Percentiles rank a stretch among this genome's conserved stretches.
These are phyloP conservation scores for Neodontobutis hainanensis DNA, from an alignment of 2,113 vertebrate genomes.

Conservation along the genomic window DNA sequence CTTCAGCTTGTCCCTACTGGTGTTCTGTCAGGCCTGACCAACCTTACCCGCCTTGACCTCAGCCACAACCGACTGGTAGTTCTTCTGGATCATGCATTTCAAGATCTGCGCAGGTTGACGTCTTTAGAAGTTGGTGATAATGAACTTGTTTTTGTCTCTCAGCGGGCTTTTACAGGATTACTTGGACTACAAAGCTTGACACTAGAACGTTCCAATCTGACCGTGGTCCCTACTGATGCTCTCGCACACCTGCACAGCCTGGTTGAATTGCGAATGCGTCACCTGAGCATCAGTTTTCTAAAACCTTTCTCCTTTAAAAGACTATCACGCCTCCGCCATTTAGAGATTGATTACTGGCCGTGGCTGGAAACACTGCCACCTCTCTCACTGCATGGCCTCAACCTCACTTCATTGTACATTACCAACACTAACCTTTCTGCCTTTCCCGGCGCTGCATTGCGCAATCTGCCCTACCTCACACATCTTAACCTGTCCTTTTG, in stretches of 20 bases:
- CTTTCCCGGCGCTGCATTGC: slow-evolving; percentile 88
- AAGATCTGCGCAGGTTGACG: slow-evolving; percentile 91
- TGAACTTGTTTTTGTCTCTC: slow-evolving; percentile 94
- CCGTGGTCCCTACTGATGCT: slow-evolving; percentile 81
- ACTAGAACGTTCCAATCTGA: slow-evolving; percentile 94
- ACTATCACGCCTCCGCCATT: slow-evolving; percentile 85
- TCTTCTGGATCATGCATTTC: slow-evolving; percentile 96
- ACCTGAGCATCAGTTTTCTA: slow-evolving; percentile 77
- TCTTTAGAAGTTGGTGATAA: slow-evolving; percentile 95
- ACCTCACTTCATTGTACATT: slow-evolving; percentile 91
- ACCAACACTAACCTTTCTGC: slow-evolving; percentile 93
- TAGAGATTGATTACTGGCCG: slow-evolving; percentile 93
- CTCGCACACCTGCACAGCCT: slow-evolving; percentile 76
- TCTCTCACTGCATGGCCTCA: slow-evolving; percentile 91
- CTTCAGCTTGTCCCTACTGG: slow-evolving; percentile 91
- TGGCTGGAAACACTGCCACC: slow-evolving; percentile 90
- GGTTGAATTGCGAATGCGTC: slow-evolving; percentile 68
- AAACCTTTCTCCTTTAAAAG: slow-evolving; percentile 92
- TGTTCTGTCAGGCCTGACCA: slow-evolving; percentile 91
- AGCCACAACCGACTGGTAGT: slow-evolving; percentile 98
- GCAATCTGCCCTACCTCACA: slow-evolving; percentile 91
- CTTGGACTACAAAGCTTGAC: slow-evolving; percentile 90
- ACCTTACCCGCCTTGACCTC: slow-evolving; percentile 93
- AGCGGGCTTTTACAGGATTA: slow-evolving; percentile 92
- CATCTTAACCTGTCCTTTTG: slow-evolving; percentile 96